Percentiles rank a stretch among this genome's conserved stretches.
Evolutionary conservation across 2,113 vertebrate genomes (phyloP).

Genomic region (rabbit (Oryctolagus cuniculus)): DNA sequence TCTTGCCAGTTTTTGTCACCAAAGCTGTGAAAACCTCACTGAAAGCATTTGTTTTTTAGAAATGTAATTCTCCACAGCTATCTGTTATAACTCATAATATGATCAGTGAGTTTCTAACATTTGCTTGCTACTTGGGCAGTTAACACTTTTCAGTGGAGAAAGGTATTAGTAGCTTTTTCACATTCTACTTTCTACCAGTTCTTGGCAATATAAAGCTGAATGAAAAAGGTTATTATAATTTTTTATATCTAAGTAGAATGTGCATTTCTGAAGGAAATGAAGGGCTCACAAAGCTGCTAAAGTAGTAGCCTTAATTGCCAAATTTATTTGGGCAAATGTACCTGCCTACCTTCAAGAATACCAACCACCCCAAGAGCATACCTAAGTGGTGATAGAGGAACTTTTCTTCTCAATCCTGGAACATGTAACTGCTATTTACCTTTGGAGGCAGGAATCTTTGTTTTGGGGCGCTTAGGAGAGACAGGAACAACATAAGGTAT

Average conservation of each 20-base stretch:
- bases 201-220: conserved; percentile 54
- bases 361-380: conserved; percentile 43
- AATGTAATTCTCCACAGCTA: conserved; percentile 45
- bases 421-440: conserved; percentile 87
- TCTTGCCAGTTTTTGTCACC: conserved; percentile 16
- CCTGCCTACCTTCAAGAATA: background rate
- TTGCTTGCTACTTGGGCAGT: conserved; percentile 43
- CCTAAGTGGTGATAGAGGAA: background rate
- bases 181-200: background rate
- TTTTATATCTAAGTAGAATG: conserved; percentile 53
- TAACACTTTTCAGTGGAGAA: conserved; percentile 45
- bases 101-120: conserved; percentile 50
- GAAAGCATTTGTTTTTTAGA: conserved; percentile 42
- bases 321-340: conserved; percentile 48
- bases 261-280: conserved; percentile 54
- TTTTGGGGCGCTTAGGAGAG: conserved; percentile 93
- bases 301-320: conserved; percentile 34
- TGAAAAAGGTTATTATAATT: background rate
- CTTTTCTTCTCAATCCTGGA: conserved; percentile 10
- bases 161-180: conserved; percentile 1
- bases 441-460: conserved; percentile 92
- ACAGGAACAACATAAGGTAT: conserved; percentile 91
- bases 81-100: conserved; percentile 17
- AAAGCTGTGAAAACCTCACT: conserved; percentile 47
- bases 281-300: background rate